These are phyloP conservation scores for Zosterops japonicus DNA, from an alignment of 2,113 vertebrate genomes.

Conservation along the genomic window DNA sequence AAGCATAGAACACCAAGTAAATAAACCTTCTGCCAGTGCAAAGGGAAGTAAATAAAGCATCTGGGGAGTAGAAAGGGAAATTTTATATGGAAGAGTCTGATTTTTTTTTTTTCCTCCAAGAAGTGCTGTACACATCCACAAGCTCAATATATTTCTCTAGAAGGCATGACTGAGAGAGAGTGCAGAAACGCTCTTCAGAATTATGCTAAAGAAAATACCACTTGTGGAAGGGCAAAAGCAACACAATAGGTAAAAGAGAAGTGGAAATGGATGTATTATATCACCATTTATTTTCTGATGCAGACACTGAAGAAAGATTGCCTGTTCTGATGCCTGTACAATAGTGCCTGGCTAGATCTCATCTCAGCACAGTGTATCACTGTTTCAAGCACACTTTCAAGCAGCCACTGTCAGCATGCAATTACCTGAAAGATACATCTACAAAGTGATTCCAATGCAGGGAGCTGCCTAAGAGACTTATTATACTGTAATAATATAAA, in stretches of 20 bases:
- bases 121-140: not conserved
- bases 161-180: not conserved
- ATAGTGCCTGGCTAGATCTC: constrained; percentile 37
- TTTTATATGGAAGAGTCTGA: not conserved
- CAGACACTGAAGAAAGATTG: constrained; percentile 39
- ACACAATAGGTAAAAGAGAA: not conserved
- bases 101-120: not conserved
- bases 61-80: not conserved
- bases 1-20: not conserved
- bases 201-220: not conserved
- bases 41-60: not conserved
- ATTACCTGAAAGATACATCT: constrained; percentile 38
- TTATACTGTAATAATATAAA: constrained; percentile 54
- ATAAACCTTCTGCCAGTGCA: not conserved
- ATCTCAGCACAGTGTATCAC: constrained; percentile 19
- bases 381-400: not conserved
- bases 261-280: not conserved
- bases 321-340: not conserved
- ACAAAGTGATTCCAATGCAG: constrained; percentile 29
- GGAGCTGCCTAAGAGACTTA: constrained; percentile 10
- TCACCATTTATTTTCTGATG: constrained; percentile 56
- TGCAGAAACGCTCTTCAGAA: not conserved
- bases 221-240: not conserved
- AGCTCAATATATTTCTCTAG: not conserved
- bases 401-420: not conserved